Evolutionary conservation across 2,797 vertebrate genomes (phyloP).

Genomic region (Hipposideros larvatus): DNA sequence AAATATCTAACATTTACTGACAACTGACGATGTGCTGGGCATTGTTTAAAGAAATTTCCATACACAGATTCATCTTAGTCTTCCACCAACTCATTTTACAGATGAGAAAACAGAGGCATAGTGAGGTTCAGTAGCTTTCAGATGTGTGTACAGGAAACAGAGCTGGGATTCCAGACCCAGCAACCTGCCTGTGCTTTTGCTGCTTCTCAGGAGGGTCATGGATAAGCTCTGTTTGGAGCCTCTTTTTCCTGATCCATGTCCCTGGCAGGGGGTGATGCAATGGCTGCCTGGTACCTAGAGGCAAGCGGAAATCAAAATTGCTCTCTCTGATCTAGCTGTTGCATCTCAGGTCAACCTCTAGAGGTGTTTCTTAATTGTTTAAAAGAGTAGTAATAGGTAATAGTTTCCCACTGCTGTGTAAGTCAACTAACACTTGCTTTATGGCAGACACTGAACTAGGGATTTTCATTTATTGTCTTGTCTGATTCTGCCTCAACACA

Average conservation of each 20-base stretch:
- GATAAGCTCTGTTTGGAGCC: background rate
- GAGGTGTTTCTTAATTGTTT: background rate
- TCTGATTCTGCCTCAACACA: background rate
- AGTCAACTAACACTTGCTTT: background rate
- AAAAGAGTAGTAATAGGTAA: background rate
- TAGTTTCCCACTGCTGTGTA: too few species aligned
- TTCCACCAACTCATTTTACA: background rate
- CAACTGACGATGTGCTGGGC: background rate
- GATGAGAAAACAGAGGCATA: background rate
- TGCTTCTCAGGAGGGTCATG: background rate
- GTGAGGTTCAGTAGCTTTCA: background rate
- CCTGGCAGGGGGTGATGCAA: too few species aligned
- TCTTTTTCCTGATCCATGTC: too few species aligned
- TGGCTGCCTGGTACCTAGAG: background rate
- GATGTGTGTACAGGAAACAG: background rate
- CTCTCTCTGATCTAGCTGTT: background rate
- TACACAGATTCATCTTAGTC: background rate
- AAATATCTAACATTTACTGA: background rate
- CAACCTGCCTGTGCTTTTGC: background rate
- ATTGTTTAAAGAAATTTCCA: background rate
- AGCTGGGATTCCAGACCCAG: background rate
- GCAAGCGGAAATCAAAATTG: background rate
- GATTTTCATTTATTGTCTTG: background rate
- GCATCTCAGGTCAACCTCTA: background rate
- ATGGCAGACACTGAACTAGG: background rate